Evolutionary conservation across 2,113 vertebrate genomes (phyloP).

Genomic region (Hippopotamus amphibius): DNA sequence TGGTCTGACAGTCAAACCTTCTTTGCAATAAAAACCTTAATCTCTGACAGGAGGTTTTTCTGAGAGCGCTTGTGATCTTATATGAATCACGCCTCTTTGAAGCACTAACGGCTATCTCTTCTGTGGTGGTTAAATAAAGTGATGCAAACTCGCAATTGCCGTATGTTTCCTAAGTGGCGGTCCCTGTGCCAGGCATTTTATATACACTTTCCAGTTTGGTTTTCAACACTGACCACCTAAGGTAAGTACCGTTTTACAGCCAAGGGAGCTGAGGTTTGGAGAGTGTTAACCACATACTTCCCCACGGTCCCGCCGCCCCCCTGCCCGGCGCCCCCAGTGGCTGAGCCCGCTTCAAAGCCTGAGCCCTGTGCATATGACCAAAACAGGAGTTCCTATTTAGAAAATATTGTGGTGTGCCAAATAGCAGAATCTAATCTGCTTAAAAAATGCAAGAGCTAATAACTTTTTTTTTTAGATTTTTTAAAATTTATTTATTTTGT

Average conservation of each 20-base stretch:
- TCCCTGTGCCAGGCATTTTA: neutral
- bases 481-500: too few relatives aligned
- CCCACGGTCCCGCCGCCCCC: too few relatives aligned
- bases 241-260: neutral
- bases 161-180: neutral
- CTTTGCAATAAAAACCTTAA: neutral
- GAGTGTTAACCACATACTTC: neutral
- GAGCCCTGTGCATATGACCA: neutral
- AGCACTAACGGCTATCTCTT: neutral
- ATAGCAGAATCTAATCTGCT: conserved; percentile 42
- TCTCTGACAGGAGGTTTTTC: neutral
- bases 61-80: neutral
- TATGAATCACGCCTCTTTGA: neutral
- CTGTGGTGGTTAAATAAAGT: neutral
- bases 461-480: neutral
- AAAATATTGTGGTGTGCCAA: conserved; percentile 14
- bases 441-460: conserved; percentile 51
- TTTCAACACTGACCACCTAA: neutral
- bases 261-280: neutral
- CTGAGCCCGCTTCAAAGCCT: neutral
- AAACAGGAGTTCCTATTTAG: neutral
- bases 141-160: neutral
- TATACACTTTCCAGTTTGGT: neutral
- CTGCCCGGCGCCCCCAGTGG: too few relatives aligned
- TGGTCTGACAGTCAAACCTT: neutral